Base-by-base conservation (phyloP, 2,888 invertebrate genomes). In the Chrysodeixis includens region DNA sequence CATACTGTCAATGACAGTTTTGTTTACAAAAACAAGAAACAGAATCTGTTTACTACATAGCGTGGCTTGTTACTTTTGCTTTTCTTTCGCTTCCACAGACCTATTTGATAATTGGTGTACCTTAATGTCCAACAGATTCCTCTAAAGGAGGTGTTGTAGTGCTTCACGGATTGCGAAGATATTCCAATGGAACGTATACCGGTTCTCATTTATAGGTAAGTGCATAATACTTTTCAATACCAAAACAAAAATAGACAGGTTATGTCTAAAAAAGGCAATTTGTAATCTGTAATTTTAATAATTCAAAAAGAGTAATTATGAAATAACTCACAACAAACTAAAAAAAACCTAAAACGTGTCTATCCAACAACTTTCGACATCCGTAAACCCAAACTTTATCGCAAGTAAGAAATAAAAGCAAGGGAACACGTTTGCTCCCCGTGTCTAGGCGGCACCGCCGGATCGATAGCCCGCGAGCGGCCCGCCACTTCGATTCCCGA, bases 151-250 rank as follows among this genome's bases (percentile, higher is more conserved):
- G 83, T 83, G 77, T 79, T 80, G 66, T 74, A 59, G 82, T 77
- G 66, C 79, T 74, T 61, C 55, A 74, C 78, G 44, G 74, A 64
- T 61, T 78, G 75, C 78, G 74, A 82, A 75, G 70, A 60, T 82
- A 83, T 71, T 83, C 88, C 80, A 80, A 94, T 92, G 93, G 90
- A 85, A 79, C 83, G 66, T 83, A 74, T 56, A 59, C 82, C 78
- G 76, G 84, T 84, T 82, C 83, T 59, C 64, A 79, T 74, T 58
- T 49, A 82, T 83, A 89, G 90, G 93, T 92, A 75, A 85, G 87
- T 82, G n/a, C 26, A 26, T 4, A 26, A 26, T 4, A 26, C n/a
- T 51, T 54, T 51, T 8, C 44, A 1, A 10, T 10, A 32, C 8
- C 10, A 10, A 10, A 32, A 9, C n/a, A n/a, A 10, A 9, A 9